Evolutionary conservation across 1,140 invertebrate species (phyloP), one percentile per base, ranked within the genome.

Genomic region (Mamestra configurata): DNA sequence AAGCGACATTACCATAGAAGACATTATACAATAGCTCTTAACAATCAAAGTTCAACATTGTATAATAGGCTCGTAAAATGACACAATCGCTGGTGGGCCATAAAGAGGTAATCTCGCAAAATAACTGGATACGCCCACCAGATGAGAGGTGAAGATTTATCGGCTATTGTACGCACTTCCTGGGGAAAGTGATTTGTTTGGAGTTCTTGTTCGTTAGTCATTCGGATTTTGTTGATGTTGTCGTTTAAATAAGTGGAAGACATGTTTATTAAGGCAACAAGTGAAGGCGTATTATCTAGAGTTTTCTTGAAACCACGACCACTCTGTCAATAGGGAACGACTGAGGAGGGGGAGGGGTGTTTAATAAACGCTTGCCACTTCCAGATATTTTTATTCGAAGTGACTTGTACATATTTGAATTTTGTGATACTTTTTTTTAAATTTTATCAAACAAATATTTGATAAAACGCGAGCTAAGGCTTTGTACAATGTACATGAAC

Each of bases 161-260:
- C 27, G 0, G 64, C 37, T 27, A 68, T 68, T 68, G 64, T 68
- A 24, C 6, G 22, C 18, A 24, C 22, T 68, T 46, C 64, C 40
- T 27, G 64, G 64, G 40, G 64, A 68, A 68, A 68, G 64, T 68
- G 37, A 49, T 68, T 68, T 68, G 64, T 68, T 11, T 49, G 11
- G 31, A 68, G 20, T 43, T 68, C 8, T 22, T 66, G 8, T 1
- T 22, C 7, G 20, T 68, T 68, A 24, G 37, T 66, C 40, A 24
- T 68, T 24, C 6, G 22, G n/a, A 22, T 55, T 22, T 24, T 11
- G 20, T 22, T 55, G 22, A 8, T 46, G 43, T 46, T 15, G 43
- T 15, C 1, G 1, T 46, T 46, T 4, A 4, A 2, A 31, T 5
- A 31, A 31, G n/a, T n/a, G n/a, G n/a, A n/a, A n/a, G n/a, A 31